Evolutionary conservation across 2,113 vertebrate species (phyloP).

Genomic region (Alces alces): DNA sequence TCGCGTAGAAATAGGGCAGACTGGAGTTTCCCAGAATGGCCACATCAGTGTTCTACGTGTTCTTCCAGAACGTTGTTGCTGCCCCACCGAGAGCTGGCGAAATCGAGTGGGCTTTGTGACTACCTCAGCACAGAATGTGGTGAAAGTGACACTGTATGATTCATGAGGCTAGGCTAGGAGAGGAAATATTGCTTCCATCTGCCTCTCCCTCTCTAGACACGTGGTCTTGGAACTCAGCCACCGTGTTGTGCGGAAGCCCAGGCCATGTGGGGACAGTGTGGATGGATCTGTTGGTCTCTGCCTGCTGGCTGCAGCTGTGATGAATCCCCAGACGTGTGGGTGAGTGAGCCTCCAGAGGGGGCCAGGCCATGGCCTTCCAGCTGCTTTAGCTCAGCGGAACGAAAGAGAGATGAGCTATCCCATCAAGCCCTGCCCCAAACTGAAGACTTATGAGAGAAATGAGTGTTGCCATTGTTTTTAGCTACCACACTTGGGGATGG

Average conservation of each 20-base stretch:
- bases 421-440: background rate
- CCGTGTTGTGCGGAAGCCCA: background rate
- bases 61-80: background rate
- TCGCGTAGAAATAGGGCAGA: background rate
- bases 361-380: background rate
- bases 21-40: background rate
- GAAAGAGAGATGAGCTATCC: background rate
- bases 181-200: background rate
- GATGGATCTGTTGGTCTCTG: background rate
- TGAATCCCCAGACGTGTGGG: background rate
- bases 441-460: background rate
- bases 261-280: background rate
- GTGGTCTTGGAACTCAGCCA: background rate
- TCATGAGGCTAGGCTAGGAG: background rate
- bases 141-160: background rate
- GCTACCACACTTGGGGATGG: background rate
- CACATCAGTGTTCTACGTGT: background rate
- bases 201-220: background rate
- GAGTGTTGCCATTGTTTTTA: background rate
- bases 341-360: background rate
- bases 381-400: background rate
- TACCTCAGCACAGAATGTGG: background rate
- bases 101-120: background rate
- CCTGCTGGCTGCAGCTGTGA: background rate
- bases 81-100: background rate